A percentile compares a stretch with the other conserved stretches of the same genome.
Evolutionary conservation across 2,797 vertebrate species (phyloP).

Genomic region (Clangula hyemalis): DNA sequence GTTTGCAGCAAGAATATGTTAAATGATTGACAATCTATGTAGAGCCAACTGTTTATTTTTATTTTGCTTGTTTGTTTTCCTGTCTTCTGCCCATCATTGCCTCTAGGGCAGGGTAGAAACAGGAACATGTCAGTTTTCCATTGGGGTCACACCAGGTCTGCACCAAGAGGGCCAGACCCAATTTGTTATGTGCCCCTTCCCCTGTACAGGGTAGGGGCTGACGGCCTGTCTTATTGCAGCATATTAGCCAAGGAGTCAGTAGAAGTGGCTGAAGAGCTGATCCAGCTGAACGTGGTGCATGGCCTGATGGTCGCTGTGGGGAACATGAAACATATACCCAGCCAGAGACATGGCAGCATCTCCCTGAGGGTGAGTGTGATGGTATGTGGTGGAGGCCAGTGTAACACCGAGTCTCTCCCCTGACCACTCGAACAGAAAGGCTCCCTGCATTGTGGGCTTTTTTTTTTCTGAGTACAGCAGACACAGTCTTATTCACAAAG

Average conservation of each 20-base stretch:
- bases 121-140: neutral
- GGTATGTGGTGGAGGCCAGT: rapidly evolving
- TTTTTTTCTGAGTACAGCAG: neutral
- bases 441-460: rapidly evolving
- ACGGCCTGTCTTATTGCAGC: conserved; percentile 65
- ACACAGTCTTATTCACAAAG: neutral
- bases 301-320: conserved; percentile 82
- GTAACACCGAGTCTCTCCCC: neutral
- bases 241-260: conserved; percentile 75
- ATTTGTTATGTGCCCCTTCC: neutral
- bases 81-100: neutral
- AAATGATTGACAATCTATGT: neutral
- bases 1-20: neutral
- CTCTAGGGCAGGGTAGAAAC: neutral
- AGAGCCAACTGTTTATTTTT: neutral
- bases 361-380: conserved; percentile 79
- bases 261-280: conserved; percentile 79
- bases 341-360: conserved; percentile 86
- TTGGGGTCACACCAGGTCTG: neutral
- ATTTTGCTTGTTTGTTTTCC: neutral
- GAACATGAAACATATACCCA: conserved; percentile 82
- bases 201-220: neutral
- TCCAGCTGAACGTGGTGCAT: conserved; percentile 81
- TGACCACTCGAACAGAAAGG: neutral
- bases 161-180: neutral